Evolutionary conservation across 2,888 invertebrate species (phyloP).

Genomic region (Iselma pallidipennis): DNA sequence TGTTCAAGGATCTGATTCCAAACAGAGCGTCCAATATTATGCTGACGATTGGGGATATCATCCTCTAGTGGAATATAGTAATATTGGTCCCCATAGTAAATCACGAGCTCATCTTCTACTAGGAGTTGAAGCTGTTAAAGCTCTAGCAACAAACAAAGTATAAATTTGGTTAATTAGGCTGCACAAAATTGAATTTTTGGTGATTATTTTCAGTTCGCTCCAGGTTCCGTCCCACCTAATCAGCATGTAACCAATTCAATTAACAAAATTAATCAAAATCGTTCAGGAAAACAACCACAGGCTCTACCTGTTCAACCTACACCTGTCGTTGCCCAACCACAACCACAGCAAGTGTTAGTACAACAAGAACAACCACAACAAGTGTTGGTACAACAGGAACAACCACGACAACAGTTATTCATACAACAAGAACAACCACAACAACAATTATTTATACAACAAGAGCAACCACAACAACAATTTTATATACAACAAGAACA

Average conservation of each 20-base stretch:
- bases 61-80: conserved; percentile 63
- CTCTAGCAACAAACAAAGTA: conserved; percentile 49
- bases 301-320: neutral
- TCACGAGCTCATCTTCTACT: conserved; percentile 61
- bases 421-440: conserved; percentile 20
- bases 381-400: conserved; percentile 8
- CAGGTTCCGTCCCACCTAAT: conserved; percentile 13
- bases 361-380: conserved; percentile 22
- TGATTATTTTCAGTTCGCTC: conserved; percentile 15
- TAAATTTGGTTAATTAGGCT: neutral
- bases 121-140: conserved; percentile 62
- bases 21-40: conserved; percentile 64
- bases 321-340: conserved; percentile 2
- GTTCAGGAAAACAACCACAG: neutral
- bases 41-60: conserved; percentile 69
- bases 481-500: conserved; percentile 1
- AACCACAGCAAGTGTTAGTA: neutral
- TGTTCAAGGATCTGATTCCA: conserved; percentile 47
- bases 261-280: conserved; percentile 25
- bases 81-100: conserved; percentile 57
- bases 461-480: conserved; percentile 13
- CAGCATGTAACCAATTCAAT: conserved; percentile 23
- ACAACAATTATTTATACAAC: conserved; percentile 15
- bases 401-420: conserved; percentile 15
- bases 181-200: neutral